Evolutionary conservation across 2,113 vertebrate genomes (phyloP).

Genomic region (Alethe diademata): DNA sequence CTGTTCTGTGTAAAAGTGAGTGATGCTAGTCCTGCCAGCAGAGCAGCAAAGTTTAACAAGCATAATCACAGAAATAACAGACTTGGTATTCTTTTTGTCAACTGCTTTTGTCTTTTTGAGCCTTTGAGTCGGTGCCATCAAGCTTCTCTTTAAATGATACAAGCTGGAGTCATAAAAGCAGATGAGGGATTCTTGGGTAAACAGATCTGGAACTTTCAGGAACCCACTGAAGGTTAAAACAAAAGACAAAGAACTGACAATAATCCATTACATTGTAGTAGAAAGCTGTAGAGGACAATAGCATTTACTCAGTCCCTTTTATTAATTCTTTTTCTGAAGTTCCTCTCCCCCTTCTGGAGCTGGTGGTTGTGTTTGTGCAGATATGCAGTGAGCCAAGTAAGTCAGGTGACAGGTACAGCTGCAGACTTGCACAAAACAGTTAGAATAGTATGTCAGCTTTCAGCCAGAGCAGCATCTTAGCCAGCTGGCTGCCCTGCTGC

Average conservation of each 20-base stretch:
- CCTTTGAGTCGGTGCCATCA: background rate
- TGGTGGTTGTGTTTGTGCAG: background rate
- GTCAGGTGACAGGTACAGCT: background rate
- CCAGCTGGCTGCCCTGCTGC: background rate
- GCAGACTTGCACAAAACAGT: background rate
- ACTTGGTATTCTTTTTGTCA: background rate
- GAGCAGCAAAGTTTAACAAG: background rate
- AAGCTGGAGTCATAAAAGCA: background rate
- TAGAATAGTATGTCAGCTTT: fast-evolving
- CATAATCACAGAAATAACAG: background rate
- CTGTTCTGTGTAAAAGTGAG: background rate
- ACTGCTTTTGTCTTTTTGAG: background rate
- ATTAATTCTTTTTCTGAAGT: background rate
- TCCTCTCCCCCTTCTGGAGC: background rate
- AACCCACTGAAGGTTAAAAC: background rate
- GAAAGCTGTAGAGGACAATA: background rate
- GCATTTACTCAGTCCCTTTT: background rate
- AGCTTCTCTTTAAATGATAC: background rate
- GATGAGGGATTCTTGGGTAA: background rate
- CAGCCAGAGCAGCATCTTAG: background rate
- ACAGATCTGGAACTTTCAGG: background rate
- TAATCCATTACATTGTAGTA: background rate
- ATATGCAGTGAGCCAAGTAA: fast-evolving
- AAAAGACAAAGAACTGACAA: background rate
- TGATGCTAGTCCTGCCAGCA: background rate